A percentile compares a stretch with the other conserved stretches of the same genome.
phyloP scores from a whole-genome alignment of 2,797 vertebrate species.

The Myotis planiceps region DNA sequence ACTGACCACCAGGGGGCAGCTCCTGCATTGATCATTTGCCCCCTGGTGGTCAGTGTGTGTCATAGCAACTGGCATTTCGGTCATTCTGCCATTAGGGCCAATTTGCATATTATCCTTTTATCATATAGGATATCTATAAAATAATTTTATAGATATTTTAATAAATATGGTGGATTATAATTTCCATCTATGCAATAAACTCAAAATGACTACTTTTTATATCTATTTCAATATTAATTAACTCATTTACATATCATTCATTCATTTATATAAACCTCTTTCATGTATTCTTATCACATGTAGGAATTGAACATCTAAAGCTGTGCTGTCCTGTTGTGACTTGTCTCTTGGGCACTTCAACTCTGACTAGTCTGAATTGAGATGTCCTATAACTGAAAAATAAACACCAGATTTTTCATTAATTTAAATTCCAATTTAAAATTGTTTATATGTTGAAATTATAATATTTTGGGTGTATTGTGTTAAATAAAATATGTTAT shows the following conservation, averaged over 20 bases:
- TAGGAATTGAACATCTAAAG: not conserved
- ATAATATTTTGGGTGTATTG: not conserved
- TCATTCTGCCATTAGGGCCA: too few relatives aligned
- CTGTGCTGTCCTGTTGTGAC: not conserved
- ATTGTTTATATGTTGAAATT: not conserved
- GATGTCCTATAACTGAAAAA: not conserved
- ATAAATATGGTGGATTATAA: not conserved
- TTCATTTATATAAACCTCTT: not conserved
- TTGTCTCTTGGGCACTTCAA: not conserved
- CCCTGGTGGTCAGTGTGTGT: too few relatives aligned
- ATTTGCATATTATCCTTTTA: too few relatives aligned
- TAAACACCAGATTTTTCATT: not conserved
- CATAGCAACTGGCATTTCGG: too few relatives aligned
- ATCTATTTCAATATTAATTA: not conserved
- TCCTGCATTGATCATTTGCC: too few relatives aligned
- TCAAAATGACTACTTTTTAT: not conserved
- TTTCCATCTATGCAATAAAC: not conserved
- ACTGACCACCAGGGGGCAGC: too few relatives aligned
- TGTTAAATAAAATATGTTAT: slow-evolving; percentile 5
- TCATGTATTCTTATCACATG: not conserved
- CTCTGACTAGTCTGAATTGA: not conserved
- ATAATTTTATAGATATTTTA: too few relatives aligned
- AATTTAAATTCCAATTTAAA: not conserved
- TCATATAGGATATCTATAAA: too few relatives aligned
- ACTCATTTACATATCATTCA: not conserved